Conservation (phyloP, 1,140 invertebrate species). For the Phymorhynchus buccinoides region DNA sequence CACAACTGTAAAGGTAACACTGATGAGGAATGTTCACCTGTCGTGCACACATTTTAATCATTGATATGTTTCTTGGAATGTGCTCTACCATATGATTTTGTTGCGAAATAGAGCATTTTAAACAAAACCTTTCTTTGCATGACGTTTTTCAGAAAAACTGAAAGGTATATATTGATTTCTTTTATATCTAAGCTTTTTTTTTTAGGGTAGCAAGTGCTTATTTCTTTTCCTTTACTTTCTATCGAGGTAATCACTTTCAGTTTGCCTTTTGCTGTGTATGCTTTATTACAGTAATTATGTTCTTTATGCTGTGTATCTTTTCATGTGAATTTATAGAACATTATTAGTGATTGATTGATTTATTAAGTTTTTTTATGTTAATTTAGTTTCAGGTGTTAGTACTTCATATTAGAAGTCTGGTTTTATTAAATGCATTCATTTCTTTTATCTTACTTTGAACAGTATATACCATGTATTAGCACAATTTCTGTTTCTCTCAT, state of each 20-base stretch:
- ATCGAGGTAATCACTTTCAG: not conserved
- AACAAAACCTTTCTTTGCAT: constrained; percentile 31
- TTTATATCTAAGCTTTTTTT: constrained; percentile 9
- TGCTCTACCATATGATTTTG: too few relatives aligned
- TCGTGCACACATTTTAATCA: too few relatives aligned
- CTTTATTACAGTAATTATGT: not conserved
- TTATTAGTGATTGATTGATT: too few relatives aligned
- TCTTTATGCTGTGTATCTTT: not conserved
- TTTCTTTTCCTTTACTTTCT: not conserved
- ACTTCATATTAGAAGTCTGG: too few relatives aligned
- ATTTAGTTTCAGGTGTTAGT: too few relatives aligned
- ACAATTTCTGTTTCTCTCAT: not conserved
- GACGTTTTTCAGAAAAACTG: constrained; percentile 44
- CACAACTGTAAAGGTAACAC: too few relatives aligned
- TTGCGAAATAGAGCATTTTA: too few relatives aligned
- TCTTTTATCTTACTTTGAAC: too few relatives aligned
- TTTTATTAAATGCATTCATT: too few relatives aligned
- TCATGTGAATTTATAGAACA: not conserved
- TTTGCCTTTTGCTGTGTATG: not conserved
- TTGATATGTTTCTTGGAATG: too few relatives aligned
- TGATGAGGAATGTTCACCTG: too few relatives aligned
- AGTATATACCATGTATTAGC: not conserved
- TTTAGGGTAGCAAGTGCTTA: not conserved
- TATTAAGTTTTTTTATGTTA: too few relatives aligned
- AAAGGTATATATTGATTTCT: constrained; percentile 46